Conservation (phyloP, 2,797 vertebrate species). For the Setipinna tenuifilis region DNA sequence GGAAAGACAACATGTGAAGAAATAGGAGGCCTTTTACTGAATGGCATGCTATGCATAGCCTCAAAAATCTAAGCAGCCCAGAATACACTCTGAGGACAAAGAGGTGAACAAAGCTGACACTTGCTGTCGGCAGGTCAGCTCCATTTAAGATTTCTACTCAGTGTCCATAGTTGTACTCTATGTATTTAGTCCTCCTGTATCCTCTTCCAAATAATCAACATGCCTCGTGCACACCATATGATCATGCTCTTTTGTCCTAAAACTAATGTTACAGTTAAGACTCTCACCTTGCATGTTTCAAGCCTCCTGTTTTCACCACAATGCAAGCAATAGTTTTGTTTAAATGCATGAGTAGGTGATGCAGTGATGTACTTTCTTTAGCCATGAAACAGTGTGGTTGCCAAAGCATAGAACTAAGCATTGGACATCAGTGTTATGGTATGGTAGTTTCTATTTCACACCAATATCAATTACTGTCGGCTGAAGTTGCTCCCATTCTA, state of each 20-base stretch:
- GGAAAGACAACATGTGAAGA: too few relatives aligned
- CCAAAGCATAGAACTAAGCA: too few relatives aligned
- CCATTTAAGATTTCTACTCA: neutral
- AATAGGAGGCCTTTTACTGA: too few relatives aligned
- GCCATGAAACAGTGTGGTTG: too few relatives aligned
- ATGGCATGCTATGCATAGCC: too few relatives aligned
- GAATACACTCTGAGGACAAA: neutral
- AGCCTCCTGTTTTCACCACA: neutral
- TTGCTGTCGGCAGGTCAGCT: neutral
- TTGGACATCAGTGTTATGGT: too few relatives aligned
- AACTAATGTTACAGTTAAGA: neutral
- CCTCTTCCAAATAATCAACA: neutral
- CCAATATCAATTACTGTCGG: neutral
- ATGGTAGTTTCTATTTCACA: neutral
- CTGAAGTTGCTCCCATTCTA: neutral
- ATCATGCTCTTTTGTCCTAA: neutral
- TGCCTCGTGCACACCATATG: neutral
- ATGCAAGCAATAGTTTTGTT: neutral
- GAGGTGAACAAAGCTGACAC: neutral
- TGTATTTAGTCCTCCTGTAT: neutral
- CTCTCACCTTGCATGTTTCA: too few relatives aligned
- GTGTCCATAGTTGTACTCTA: neutral
- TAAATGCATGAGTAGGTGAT: neutral
- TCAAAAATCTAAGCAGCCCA: neutral
- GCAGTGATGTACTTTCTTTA: neutral